Conservation (phyloP, 2,888 invertebrate species). For the Tetragonisca angustula region DNA sequence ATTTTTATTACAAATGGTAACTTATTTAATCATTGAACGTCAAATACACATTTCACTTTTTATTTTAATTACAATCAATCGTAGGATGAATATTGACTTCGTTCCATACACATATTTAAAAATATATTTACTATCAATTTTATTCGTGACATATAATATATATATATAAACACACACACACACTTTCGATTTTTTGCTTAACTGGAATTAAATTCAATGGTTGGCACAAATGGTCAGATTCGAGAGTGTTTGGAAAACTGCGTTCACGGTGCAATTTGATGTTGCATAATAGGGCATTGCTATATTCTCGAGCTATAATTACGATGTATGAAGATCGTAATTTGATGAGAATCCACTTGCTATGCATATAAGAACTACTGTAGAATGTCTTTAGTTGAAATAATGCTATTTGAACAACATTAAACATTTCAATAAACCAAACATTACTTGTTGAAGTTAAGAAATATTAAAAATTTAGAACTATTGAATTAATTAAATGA, state of each 20-base stretch:
- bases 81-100: too few relatives aligned
- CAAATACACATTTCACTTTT: neutral
- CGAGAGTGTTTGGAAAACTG: neutral
- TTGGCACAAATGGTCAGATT: neutral
- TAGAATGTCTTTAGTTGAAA: neutral
- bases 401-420: neutral
- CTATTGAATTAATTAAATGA: neutral
- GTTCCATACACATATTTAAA: neutral
- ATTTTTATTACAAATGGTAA: neutral
- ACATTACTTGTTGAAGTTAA: neutral
- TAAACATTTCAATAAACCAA: neutral
- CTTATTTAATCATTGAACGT: neutral
- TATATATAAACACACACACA: neutral
- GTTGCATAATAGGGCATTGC: conserved; percentile 9
- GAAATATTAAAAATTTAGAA: neutral
- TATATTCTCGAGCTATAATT: neutral
- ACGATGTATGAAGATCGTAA: conserved; percentile 7
- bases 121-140: neutral
- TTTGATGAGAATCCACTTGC: conserved; percentile 8
- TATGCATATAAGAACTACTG: neutral
- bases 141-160: neutral
- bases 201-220: neutral
- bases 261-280: neutral
- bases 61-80: too few relatives aligned
- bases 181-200: neutral